Base-by-base conservation (phyloP, 2,888 invertebrate genomes). In the Drosophila fungiperda region DNA sequence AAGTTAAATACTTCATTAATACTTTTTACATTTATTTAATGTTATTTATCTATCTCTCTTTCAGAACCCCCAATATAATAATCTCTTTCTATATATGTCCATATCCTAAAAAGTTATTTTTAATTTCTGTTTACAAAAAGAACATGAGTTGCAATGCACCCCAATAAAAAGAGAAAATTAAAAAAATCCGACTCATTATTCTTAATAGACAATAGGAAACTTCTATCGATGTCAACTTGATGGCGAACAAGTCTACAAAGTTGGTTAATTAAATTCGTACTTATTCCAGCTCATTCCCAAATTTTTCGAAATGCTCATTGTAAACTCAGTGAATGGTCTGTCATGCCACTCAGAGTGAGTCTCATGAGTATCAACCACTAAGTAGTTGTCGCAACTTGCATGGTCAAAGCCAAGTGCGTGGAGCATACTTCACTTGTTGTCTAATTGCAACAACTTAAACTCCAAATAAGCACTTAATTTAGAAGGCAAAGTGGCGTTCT, bases 381-480 rank as follows among this genome's bases (percentile, higher is more conserved):
- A 60, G 61, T 72, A 75, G 82, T 52, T 75, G 70, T 35, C 61
- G 36, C 54, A 63, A 67, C 60, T 74, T 70, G 54, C 35, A 32
- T 76, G 80, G 76, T 75, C 77, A 78, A 59, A 78, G 68, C 61
- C 83, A 77, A 83, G 76, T 69, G 57, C 68, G 59, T 15, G 67
- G 63, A 64, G 49, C 49, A 53, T 75, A 68, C 80, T 82, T 77
- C 54, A 68, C 72, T 73, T 76, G 64, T 78, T 73, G 87, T 88
- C 82, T 85, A 85, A 85, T 85, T 85, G 85, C 78, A 66, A 65
- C 89, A 85, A 86, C 89, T 85, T 85, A 88, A 86, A 77, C 87
- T 88, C 84, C 59, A 88, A 85, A 85, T 85, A 81, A 88, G 85
- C 84, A 85, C 85, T 85, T 85, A 86, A 85, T 85, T 85, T 86